phyloP scores from a whole-genome alignment of 2,797 vertebrate species.

The Valencia hispanica region DNA sequence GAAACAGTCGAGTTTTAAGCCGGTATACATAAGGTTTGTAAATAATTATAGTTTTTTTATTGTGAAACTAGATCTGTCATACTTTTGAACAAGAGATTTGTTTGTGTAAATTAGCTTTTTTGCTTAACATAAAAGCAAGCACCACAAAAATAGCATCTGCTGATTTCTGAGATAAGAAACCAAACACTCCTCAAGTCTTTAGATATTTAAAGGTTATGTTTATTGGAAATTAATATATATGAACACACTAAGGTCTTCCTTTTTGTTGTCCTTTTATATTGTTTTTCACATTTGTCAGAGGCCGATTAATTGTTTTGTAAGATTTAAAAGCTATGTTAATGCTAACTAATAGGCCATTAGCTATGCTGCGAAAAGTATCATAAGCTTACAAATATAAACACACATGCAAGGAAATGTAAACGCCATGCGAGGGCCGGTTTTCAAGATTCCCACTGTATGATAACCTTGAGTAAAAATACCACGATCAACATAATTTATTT shows the following conservation, averaged over 20 bases:
- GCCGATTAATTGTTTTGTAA: not conserved
- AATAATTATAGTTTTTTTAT: not conserved
- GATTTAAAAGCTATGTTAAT: not conserved
- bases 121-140: not conserved
- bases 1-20: not conserved
- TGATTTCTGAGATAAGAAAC: not conserved
- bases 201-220: no score
- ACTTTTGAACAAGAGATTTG: not conserved
- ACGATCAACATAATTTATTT: not conserved
- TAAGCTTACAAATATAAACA: not conserved
- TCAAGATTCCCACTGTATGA: not conserved
- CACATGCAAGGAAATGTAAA: not conserved
- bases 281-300: not conserved
- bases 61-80: not conserved
- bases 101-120: not conserved
- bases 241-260: no score
- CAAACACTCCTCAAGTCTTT: not conserved
- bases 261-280: not conserved
- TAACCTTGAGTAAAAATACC: not conserved
- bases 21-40: not conserved
- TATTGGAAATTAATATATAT: no score
- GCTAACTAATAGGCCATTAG: not conserved
- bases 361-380: no score
- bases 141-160: not conserved
- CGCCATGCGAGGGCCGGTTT: not conserved